These are phyloP conservation scores for Centropus unirufus DNA, from an alignment of 2,113 vertebrate species.

Conservation along the genomic window DNA sequence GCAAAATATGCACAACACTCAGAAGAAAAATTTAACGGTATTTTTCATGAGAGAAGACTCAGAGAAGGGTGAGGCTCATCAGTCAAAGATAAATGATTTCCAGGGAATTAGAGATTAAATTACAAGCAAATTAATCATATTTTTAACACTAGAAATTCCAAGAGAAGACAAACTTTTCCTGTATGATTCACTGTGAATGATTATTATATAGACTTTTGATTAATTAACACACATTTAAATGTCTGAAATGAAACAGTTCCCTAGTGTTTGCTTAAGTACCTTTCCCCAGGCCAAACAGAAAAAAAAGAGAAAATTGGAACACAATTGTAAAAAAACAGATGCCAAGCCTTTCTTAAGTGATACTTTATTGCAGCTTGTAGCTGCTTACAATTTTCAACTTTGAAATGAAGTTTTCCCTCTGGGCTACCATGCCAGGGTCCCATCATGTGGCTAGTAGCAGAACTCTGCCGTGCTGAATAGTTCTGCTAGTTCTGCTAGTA, in stretches of 20 bases:
- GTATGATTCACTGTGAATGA: not conserved
- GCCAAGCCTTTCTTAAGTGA: not conserved
- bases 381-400: not conserved
- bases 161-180: not conserved
- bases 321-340: not conserved
- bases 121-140: not conserved
- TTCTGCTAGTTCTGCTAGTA: too few relatives aligned
- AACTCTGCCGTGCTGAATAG: too few relatives aligned
- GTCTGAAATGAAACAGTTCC: not conserved
- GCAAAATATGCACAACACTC: not conserved
- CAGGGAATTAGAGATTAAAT: not conserved
- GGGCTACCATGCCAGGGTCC: not conserved
- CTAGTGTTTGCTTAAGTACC: not conserved
- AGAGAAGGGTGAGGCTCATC: not conserved
- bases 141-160: not conserved
- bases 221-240: constrained; percentile 23
- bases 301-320: not conserved
- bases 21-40: not conserved
- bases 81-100: not conserved
- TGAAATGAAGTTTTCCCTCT: not conserved
- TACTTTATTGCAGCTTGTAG: not conserved
- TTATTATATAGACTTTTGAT: not conserved
- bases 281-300: not conserved
- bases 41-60: not conserved
- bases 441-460: not conserved